A percentile compares a stretch with the other conserved stretches of the same genome.
phyloP scores from a whole-genome alignment of 2,888 invertebrate genomes.

The Amorpha juglandis region DNA sequence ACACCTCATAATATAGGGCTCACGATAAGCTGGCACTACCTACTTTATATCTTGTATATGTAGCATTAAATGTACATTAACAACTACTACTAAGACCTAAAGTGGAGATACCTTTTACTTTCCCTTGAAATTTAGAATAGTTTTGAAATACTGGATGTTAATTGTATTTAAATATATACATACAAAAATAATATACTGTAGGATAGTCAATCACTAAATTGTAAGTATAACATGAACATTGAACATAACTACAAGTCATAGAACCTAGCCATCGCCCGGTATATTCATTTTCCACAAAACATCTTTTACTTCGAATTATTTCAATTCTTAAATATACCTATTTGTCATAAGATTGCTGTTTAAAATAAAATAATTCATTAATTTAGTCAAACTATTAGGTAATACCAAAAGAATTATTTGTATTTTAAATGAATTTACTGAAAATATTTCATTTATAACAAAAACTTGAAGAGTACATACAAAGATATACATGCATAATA shows the following conservation, averaged over 20 bases:
- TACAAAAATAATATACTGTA: background rate
- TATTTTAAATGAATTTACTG: slow-evolving; percentile 2
- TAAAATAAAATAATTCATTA: slow-evolving; percentile 1
- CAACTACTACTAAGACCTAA: slow-evolving; percentile 30
- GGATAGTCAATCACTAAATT: slow-evolving; percentile 45
- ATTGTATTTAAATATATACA: background rate
- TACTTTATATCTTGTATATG: background rate
- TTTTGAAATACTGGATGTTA: slow-evolving; percentile 27
- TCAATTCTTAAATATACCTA: background rate
- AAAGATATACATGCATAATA: slow-evolving; percentile 26
- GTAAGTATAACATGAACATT: slow-evolving; percentile 35
- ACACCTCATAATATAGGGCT: background rate
- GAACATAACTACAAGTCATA: slow-evolving; percentile 5
- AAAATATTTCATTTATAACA: background rate
- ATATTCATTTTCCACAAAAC: slow-evolving; percentile 25
- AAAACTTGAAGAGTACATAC: background rate
- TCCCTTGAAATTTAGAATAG: slow-evolving; percentile 29
- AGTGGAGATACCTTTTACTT: slow-evolving; percentile 38
- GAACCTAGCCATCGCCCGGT: slow-evolving; percentile 49
- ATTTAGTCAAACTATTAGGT: background rate
- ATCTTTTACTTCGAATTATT: background rate
- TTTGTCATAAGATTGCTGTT: background rate
- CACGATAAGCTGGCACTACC: slow-evolving; percentile 4
- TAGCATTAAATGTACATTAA: slow-evolving; percentile 15
- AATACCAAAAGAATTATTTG: background rate